Percentiles rank a stretch among this genome's conserved stretches.
These are phyloP conservation scores for Eulithis prunata DNA, from an alignment of 2,888 invertebrate genomes.

Conservation along the genomic window DNA sequence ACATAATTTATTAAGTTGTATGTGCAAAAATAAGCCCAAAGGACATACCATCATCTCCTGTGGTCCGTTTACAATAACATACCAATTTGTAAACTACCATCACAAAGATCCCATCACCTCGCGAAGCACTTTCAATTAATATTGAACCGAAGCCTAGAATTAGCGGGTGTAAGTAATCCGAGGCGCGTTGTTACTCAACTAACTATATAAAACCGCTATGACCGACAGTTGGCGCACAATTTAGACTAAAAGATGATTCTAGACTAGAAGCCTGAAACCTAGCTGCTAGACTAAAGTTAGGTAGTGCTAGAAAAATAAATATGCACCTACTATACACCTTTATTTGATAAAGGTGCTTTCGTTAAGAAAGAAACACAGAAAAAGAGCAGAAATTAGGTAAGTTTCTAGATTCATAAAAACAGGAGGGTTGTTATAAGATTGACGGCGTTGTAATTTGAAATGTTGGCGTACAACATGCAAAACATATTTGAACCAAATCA, in stretches of 20 bases:
- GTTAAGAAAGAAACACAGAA: no score
- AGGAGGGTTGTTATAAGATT: no score
- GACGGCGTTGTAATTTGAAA: no score
- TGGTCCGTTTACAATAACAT: slow-evolving; percentile 6
- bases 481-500: no score
- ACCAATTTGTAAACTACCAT: slow-evolving; percentile 23
- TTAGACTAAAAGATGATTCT: background rate
- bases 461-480: no score
- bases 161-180: slow-evolving; percentile 23
- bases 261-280: background rate
- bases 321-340: no score
- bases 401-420: no score
- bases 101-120: slow-evolving; percentile 27
- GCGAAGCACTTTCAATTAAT: slow-evolving; percentile 30
- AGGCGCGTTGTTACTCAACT: background rate
- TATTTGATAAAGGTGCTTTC: no score
- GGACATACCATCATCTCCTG: slow-evolving; percentile 9
- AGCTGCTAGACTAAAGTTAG: no score
- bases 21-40: background rate
- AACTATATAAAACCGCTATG: background rate
- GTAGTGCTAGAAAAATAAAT: no score
- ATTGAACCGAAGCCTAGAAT: slow-evolving; percentile 25
- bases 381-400: no score
- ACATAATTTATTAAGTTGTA: no score
- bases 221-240: background rate